A percentile compares a stretch with the other conserved stretches of the same genome.
Conservation (phyloP, 1,140 invertebrate species). For the Pseudachorutes palmiensis region DNA sequence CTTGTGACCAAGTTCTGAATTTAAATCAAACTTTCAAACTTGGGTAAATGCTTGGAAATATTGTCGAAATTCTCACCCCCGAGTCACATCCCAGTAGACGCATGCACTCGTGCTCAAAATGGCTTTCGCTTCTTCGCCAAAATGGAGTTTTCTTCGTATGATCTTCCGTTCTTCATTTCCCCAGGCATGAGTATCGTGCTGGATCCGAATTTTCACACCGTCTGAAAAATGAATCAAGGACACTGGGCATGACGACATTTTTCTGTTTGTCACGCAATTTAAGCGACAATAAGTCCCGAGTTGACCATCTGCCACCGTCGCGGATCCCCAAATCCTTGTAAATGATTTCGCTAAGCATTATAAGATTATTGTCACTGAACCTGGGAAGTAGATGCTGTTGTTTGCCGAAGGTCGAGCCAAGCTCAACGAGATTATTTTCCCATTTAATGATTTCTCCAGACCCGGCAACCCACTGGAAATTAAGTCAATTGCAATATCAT, state of each 20-base stretch:
- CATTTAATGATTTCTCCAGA: neutral
- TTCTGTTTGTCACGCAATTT: no score
- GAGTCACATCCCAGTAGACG: slow-evolving; percentile 25
- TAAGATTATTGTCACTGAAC: neutral
- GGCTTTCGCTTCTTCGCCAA: slow-evolving; percentile 22
- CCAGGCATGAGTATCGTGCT: slow-evolving; percentile 20
- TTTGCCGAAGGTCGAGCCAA: neutral
- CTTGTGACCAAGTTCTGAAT: slow-evolving; percentile 28
- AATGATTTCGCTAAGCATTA: neutral
- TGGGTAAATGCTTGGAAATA: neutral
- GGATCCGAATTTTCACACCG: slow-evolving; percentile 12
- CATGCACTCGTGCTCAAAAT: slow-evolving; percentile 24
- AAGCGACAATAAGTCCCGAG: neutral
- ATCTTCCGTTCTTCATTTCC: neutral
- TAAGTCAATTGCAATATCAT: no score
- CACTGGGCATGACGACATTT: neutral
- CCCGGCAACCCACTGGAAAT: neutral
- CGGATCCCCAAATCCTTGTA: neutral
- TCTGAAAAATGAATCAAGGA: slow-evolving; percentile 9
- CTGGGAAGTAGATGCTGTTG: neutral
- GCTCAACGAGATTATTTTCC: neutral
- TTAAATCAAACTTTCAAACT: neutral
- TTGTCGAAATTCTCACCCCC: slow-evolving; percentile 9
- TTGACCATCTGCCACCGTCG: neutral
- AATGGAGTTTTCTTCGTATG: slow-evolving; percentile 18